Percentiles rank a stretch among this genome's conserved stretches.
Conservation (phyloP, 2,113 vertebrate species). For the Scartelaos histophorus region DNA sequence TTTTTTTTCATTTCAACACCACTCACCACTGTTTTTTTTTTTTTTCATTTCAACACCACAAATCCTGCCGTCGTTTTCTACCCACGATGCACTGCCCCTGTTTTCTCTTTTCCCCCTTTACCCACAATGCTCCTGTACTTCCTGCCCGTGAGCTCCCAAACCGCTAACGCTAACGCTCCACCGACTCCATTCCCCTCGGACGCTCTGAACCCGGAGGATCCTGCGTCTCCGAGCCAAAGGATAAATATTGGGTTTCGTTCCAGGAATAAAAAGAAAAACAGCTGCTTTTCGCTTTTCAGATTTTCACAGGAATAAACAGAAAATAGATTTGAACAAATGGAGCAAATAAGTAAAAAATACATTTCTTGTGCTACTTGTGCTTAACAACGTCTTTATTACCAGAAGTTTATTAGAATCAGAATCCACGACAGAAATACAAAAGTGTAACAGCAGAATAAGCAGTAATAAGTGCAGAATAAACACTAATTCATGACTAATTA, state of each 20-base stretch:
- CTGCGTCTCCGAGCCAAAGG: not conserved
- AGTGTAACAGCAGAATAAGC: too few species aligned
- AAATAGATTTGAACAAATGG: too few species aligned
- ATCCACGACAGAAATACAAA: too few species aligned
- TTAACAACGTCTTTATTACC: too few species aligned
- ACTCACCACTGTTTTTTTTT: constrained; percentile 41
- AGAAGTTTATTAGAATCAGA: too few species aligned
- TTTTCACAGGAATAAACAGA: not conserved
- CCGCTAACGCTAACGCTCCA: constrained; percentile 14
- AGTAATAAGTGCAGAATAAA: too few species aligned
- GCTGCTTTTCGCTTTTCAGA: constrained; percentile 1
- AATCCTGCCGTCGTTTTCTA: not conserved
- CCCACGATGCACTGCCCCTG: constrained; percentile 33
- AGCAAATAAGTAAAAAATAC: too few species aligned
- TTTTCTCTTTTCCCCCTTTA: not conserved
- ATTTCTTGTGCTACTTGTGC: too few species aligned
- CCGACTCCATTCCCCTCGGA: constrained; percentile 9
- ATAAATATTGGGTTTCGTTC: constrained; percentile 26
- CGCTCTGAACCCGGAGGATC: constrained; percentile 16
- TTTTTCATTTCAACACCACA: constrained; percentile 30
- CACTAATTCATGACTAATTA: too few species aligned
- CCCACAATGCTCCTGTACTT: constrained; percentile 36
- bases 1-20: constrained; percentile 27
- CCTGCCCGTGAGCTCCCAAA: not conserved
- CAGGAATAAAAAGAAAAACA: not conserved